Base-by-base conservation (phyloP, 2,113 vertebrate genomes). In the Epinephelus moara region DNA sequence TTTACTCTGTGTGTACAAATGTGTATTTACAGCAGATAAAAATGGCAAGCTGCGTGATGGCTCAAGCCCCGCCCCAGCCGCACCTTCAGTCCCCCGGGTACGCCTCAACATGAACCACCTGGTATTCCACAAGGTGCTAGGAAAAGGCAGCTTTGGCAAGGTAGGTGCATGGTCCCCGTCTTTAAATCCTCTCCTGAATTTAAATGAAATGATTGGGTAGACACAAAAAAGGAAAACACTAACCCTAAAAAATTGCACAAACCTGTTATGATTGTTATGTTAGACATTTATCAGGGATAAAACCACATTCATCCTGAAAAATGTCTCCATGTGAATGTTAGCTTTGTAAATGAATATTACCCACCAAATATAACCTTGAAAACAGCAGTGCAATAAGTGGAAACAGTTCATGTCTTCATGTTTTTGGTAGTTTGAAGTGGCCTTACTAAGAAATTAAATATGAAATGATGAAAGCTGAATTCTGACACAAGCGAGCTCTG, bases 71-170 rank as follows among this genome's bases (percentile, higher is more conserved):
- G 4, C 60, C 3, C 76, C 89, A 5, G 40, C n/a, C 2, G 3
- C 70, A 49, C 45, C 78, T 0, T 7, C 90, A 0, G 88, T 61
- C 80, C 52, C 91, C 63, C 87, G 92, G 67, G 88, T 87, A 4
- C 94, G 37, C 63, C 94, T 98, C 89, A 96, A 82, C 80, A 71
- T 96, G 0, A 95, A 97, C 27, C 96, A 97, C 82, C 97, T 99
- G 80, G 81, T 86, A n/a, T 97, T 99, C 90, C 96, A 97, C 85
- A 99, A 99, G 91, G 97, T 99, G 70, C 95, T 99, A 82, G 98
- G 98, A 70, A 99, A 99, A 95, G 98, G 98, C 86, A 99, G 98
- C 91, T 99, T 99, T 82, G 98, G 98, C 67, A 99, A 99, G 97
- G 98, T 99, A 93, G 0, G 94, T 37, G 4, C 17, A 11, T 8